These are phyloP conservation scores for Epiblema foenella DNA, from an alignment of 2,888 invertebrate genomes.

Conservation along the genomic window DNA sequence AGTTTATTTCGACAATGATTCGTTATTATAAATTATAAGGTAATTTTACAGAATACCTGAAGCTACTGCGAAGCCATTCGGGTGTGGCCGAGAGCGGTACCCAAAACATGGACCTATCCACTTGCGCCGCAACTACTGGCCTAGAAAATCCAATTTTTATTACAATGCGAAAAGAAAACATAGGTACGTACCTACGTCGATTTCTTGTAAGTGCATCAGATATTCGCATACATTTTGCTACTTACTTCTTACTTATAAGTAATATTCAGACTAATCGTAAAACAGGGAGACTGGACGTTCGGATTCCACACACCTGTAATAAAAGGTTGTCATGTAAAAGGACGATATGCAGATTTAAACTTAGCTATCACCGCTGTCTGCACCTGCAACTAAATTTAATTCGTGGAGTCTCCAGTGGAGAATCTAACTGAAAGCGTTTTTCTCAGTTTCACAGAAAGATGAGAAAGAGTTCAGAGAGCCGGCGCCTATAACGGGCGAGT, in stretches of 20 bases:
- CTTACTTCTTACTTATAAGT: too few species aligned
- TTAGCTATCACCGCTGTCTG: neutral
- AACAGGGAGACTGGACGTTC: too few species aligned
- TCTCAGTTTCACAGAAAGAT: neutral
- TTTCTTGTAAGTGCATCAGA: neutral
- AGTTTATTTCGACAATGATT: neutral
- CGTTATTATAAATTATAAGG: neutral
- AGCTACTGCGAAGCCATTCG: constrained; percentile 45
- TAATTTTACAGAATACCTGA: constrained; percentile 50
- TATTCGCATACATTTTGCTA: too few species aligned
- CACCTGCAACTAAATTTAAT: neutral
- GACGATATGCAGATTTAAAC: too few species aligned
- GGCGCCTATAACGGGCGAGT: neutral
- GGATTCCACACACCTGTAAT: too few species aligned
- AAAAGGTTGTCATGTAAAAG: too few species aligned
- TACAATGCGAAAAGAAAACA: constrained; percentile 5
- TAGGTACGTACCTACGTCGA: too few species aligned
- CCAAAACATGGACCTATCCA: constrained; percentile 9
- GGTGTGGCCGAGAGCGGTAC: constrained; percentile 23
- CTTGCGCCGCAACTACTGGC: constrained; percentile 38
- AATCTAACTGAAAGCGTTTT: neutral
- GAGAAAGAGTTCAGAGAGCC: neutral
- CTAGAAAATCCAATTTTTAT: neutral
- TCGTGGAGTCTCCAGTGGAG: neutral
- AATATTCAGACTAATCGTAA: neutral